Evolutionary conservation across 2,888 invertebrate species (phyloP).

Genomic region (Lasiommata megera): DNA sequence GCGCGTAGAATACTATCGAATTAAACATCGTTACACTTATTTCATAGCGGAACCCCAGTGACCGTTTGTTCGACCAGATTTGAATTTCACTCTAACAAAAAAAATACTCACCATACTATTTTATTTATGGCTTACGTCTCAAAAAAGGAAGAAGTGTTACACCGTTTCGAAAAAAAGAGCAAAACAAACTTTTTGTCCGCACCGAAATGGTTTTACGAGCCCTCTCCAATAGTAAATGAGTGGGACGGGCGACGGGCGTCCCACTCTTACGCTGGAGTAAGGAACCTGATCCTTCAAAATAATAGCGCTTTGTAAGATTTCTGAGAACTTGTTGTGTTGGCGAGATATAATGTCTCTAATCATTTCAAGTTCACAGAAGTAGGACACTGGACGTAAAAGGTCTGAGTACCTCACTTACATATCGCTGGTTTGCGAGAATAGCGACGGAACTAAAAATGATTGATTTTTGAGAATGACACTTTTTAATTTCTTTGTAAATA

Average conservation of each 20-base stretch:
- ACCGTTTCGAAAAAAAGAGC: conserved; percentile 56
- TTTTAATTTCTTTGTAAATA: too few relatives aligned
- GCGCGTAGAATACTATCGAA: too few relatives aligned
- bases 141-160: conserved; percentile 54
- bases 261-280: conserved; percentile 46
- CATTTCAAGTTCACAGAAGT: conserved; percentile 37
- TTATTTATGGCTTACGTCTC: conserved; percentile 69
- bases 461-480: too few relatives aligned
- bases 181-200: conserved; percentile 73
- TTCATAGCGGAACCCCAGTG: conserved; percentile 22
- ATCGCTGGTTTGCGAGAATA: too few relatives aligned
- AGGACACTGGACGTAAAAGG: conserved; percentile 21
- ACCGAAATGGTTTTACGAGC: conserved; percentile 75
- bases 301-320: conserved; percentile 62
- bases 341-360: conserved; percentile 30
- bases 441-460: too few relatives aligned
- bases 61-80: conserved; percentile 65
- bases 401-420: not conserved
- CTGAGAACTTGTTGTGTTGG: conserved; percentile 51
- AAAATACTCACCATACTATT: conserved; percentile 51
- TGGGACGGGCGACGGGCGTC: conserved; percentile 43
- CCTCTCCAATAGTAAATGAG: conserved; percentile 71
- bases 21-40: not conserved
- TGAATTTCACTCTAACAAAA: conserved; percentile 58
- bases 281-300: conserved; percentile 60